Evolutionary conservation across 1,140 invertebrate species (phyloP).

Genomic region (Chlorops oryzae): DNA sequence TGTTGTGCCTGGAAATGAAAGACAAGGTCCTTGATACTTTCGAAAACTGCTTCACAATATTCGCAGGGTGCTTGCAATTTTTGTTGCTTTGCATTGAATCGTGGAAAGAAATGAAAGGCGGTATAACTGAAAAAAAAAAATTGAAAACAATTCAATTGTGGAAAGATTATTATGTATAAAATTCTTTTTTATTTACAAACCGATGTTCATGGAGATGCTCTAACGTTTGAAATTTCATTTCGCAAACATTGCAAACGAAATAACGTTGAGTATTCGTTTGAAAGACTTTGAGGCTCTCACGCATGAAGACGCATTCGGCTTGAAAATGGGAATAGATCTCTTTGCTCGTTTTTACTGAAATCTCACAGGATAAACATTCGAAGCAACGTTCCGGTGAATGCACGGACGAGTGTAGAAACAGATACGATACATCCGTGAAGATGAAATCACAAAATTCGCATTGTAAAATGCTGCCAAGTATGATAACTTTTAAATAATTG

Average conservation of each 20-base stretch:
- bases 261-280: slow-evolving; percentile 30
- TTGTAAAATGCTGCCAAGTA: slow-evolving; percentile 48
- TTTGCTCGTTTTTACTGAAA: slow-evolving; percentile 49
- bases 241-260: slow-evolving; percentile 50
- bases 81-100: slow-evolving; percentile 17
- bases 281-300: slow-evolving; percentile 29
- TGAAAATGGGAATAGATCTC: slow-evolving; percentile 52
- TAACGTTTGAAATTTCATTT: slow-evolving; percentile 36
- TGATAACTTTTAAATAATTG: slow-evolving; percentile 16
- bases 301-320: slow-evolving; percentile 51
- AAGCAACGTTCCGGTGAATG: slow-evolving; percentile 53
- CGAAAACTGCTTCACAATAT: slow-evolving; percentile 37
- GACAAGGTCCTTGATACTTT: slow-evolving; percentile 46
- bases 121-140: slow-evolving; percentile 27
- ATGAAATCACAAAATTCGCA: slow-evolving; percentile 56
- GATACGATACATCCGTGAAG: slow-evolving; percentile 49
- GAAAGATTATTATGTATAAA: slow-evolving; percentile 19
- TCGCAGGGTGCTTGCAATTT: slow-evolving; percentile 34
- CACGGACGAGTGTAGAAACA: slow-evolving; percentile 49
- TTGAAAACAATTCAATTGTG: slow-evolving; percentile 16
- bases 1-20: slow-evolving; percentile 46
- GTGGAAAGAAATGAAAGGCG: slow-evolving; percentile 39
- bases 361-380: slow-evolving; percentile 52
- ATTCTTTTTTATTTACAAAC: slow-evolving; percentile 37
- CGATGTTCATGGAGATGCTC: slow-evolving; percentile 49